Evolutionary conservation across 1,140 invertebrate species (phyloP).

Genomic region (Pentalonia nigronervosa): DNA sequence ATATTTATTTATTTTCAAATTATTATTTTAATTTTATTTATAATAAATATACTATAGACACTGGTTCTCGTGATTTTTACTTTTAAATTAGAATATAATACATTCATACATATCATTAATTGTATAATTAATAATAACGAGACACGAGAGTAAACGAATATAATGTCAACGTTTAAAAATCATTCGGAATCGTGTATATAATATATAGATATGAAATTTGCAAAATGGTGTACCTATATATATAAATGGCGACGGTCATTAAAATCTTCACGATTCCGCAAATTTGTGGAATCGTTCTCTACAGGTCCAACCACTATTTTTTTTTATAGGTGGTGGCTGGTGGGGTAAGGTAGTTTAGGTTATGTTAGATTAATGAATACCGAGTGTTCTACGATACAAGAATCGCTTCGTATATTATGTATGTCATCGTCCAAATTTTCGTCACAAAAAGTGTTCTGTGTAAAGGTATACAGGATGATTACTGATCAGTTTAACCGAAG

Average conservation of each 20-base stretch:
- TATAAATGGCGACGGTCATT: too few relatives aligned
- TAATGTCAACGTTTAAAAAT: neutral
- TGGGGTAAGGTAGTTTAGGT: neutral
- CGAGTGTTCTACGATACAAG: neutral
- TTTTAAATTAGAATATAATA: neutral
- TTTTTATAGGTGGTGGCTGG: too few relatives aligned
- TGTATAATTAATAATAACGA: neutral
- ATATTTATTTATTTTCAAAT: too few relatives aligned
- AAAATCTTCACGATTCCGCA: too few relatives aligned
- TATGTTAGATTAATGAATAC: neutral
- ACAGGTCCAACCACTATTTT: neutral
- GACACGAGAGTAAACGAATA: neutral
- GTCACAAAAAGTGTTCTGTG: neutral
- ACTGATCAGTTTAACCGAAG: neutral
- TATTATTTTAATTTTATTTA: too few relatives aligned
- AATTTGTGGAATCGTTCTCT: neutral
- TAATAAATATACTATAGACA: neutral
- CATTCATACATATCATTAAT: too few relatives aligned
- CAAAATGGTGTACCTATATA: too few relatives aligned
- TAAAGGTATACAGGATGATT: neutral
- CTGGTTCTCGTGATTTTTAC: neutral
- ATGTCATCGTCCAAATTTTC: too few relatives aligned
- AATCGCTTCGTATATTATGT: neutral
- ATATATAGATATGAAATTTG: too few relatives aligned
- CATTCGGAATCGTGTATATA: neutral